Evolutionary conservation across 2,888 invertebrate genomes (phyloP), one percentile per base, ranked within the genome.

Genomic region (Caenorhabditis plicata): DNA sequence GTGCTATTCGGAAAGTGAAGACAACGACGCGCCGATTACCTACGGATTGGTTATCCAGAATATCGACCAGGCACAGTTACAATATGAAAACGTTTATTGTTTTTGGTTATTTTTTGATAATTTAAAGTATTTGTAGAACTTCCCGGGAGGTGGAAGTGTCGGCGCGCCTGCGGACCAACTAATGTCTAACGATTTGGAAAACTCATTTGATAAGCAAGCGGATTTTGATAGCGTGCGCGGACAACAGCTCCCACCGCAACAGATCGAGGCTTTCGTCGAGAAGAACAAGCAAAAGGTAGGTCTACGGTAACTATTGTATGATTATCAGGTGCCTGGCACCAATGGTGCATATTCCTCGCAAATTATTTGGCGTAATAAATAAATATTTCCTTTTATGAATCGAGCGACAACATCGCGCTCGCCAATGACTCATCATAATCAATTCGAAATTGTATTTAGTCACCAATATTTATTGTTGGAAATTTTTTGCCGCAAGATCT

Each of bases 221-320:
- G 62, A 62, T 17, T 56, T 55, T 31, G 68, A 72, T 46, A 67
- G 66, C 42, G 62, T 72, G 38, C 47, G 72, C 26, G 54, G 61
- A 5, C 54, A 56, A 39, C 65, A 66, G 38, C 54, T 70, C 25
- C 47, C 58, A 22, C 35, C 55, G 32, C 58, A 65, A 36, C 65
- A 73, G 19, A 65, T 68, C 32, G 70, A 73, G 38, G 42, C 45
- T 33, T 71, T 54, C 48, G 60, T 71, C 33, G 50, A 56, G 43
- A 58, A 64, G 38, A 68, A 73, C 41, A 68, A 68, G 38, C 49
- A 64, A 19, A 68, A 68, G 64, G 73, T 70, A 35, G 39, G 54
- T 27, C 13, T 27, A 27, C 8, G 8, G 13, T n/a, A n/a, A n/a
- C n/a, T n/a, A n/a, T n/a, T n/a, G n/a, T n/a, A n/a, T n/a, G n/a